Evolutionary conservation across 1,140 invertebrate genomes (phyloP), one percentile per base, ranked within the genome.

Genomic region (Amphibalanus amphitrite): DNA sequence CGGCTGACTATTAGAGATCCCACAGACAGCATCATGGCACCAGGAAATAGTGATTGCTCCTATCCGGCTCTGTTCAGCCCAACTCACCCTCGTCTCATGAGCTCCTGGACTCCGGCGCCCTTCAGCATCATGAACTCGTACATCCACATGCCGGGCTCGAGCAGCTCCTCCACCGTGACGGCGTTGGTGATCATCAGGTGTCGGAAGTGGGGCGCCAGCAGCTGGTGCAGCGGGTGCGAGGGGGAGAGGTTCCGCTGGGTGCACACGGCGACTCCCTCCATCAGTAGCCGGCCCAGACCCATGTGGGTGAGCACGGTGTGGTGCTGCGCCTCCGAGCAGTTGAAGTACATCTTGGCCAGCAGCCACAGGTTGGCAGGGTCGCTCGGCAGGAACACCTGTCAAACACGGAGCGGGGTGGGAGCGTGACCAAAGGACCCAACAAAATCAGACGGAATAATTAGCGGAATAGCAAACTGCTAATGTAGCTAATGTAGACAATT

Each of bases 301-400:
- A 83, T 75, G 74, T 83, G 82, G 40, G 82, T 82, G 28, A 80
- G 74, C 29, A 81, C 78, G 71, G 83, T 81, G 73, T 84, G 83
- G 70, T 81, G 79, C 65, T 77, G 77, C 8, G 82, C 82, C 74
- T 84, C 83, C 13, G 82, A 80, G 71, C 80, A 81, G 76, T 83
- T 83, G 75, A 81, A 83, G 78, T 79, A 84, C 80, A 84, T 83
- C 75, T 84, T 84, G 3, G 82, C 82, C 71, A 82, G 72, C 68
- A 83, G 76, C 83, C 83, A 84, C 0, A 79, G 80, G 72, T 79
- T 77, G 13, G 77, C 75, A 26, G 78, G 77, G 74, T 83, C 82
- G 59, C 75, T 78, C 0, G 81, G 82, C 25, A 82, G 72, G 75
- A 81, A 83, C 0, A 83, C 80, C 80, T 81, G 73, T 28, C 76